These are phyloP conservation scores for Vipera latastei DNA, from an alignment of 2,797 vertebrate species.

Conservation along the genomic window DNA sequence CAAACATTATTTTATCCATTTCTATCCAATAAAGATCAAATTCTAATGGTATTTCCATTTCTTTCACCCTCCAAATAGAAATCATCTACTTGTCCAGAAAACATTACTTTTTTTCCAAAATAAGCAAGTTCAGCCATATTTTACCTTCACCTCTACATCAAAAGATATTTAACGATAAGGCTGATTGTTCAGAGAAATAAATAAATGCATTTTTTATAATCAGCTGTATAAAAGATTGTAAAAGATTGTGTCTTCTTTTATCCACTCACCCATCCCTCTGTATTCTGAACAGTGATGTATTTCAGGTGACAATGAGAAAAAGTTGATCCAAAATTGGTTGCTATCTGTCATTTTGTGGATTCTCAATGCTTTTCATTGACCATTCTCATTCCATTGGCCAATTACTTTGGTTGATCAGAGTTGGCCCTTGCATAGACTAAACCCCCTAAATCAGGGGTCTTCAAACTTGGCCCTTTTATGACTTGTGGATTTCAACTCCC, in stretches of 20 bases:
- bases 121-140: background rate
- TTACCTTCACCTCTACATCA: conserved; percentile 8
- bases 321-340: background rate
- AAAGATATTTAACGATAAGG: background rate
- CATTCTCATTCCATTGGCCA: background rate
- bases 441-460: background rate
- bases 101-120: background rate
- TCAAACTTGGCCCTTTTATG: too few species aligned
- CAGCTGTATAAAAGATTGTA: background rate
- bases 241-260: too few species aligned
- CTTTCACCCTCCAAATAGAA: conserved; percentile 24
- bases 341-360: background rate
- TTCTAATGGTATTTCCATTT: background rate
- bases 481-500: too few species aligned
- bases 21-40: background rate
- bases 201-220: conserved; percentile 6
- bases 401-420: background rate
- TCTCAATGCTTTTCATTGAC: background rate
- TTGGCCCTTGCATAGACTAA: background rate
- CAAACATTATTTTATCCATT: background rate
- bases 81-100: background rate
- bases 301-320: background rate
- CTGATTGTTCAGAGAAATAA: background rate
- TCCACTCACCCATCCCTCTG: background rate
- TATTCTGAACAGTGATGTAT: background rate